Percentiles rank a stretch among this genome's conserved stretches.
These are phyloP conservation scores for Echinops telfairi DNA, from an alignment of 2,113 vertebrate genomes.

Conservation along the genomic window DNA sequence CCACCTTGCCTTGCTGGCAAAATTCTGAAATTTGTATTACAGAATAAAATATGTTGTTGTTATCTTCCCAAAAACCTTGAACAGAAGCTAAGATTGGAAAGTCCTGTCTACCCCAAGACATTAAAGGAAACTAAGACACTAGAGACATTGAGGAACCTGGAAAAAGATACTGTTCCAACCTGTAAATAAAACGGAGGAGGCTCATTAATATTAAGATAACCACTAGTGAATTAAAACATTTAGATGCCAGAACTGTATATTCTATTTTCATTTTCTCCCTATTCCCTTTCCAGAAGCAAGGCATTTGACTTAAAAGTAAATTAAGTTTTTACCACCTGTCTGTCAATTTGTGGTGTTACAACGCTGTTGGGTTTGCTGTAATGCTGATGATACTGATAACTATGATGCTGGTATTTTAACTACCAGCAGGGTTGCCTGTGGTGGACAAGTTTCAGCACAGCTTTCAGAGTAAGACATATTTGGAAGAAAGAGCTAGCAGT, in stretches of 20 bases:
- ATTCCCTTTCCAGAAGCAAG: slow-evolving; percentile 43
- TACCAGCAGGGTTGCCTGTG: neutral
- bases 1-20: neutral
- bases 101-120: neutral
- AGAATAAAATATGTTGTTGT: neutral
- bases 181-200: slow-evolving; percentile 72
- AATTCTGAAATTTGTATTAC: slow-evolving; percentile 11
- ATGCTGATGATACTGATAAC: neutral
- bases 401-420: neutral
- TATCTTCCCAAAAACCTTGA: neutral
- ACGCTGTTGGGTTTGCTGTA: neutral
- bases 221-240: slow-evolving; percentile 66
- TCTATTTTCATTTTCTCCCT: slow-evolving; percentile 49
- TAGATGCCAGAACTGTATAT: slow-evolving; percentile 20
- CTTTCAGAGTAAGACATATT: neutral
- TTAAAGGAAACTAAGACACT: slow-evolving; percentile 59
- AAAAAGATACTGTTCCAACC: slow-evolving; percentile 83
- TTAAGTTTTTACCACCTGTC: neutral
- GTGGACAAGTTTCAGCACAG: neutral
- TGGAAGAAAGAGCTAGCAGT: neutral
- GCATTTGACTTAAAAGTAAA: neutral
- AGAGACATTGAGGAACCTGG: slow-evolving; percentile 70
- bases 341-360: too few species aligned
- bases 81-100: slow-evolving; percentile 49
- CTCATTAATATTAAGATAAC: slow-evolving; percentile 78